Evolutionary conservation across 2,888 invertebrate species (phyloP), one percentile per base, ranked within the genome.

Genomic region (Apodemia duryi): DNA sequence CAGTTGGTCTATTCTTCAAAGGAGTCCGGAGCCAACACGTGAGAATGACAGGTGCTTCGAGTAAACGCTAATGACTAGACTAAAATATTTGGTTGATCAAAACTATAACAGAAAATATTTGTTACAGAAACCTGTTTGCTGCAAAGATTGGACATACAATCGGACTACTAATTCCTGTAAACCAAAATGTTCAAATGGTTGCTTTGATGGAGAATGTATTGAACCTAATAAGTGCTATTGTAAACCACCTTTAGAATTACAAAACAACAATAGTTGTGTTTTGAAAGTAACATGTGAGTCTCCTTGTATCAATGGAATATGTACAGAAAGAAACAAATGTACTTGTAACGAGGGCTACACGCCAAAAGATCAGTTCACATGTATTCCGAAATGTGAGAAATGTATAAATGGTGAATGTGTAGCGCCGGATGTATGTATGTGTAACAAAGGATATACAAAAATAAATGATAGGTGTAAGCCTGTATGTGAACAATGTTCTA

Each of bases 371-470:
- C 71, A 69, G 66, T 28, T 60, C 0, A 70, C 68, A 10, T 78
- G 77, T 49, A 64, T 64, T 6, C 74, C 72, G 1, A 61, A 66
- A 35, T 79, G 79, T 63, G 75, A 73, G 0, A 71, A 72, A 13
- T 87, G 87, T 65, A 70, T 72, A 1, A 85, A 88, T 68, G 82
- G 87, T 1, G 71, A 71, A 1, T 92, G 93, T 67, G 70, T 77
- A 2, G 83, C 77, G 0, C 87, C 87, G 0, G 75, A 85, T 1
- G 72, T 74, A 21, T 92, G 89, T 66, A 70, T 73, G 7, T 82
- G 82, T 65, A 65, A 69, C 2, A 64, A 66, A 4, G 80, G 75
- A 0, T 77, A 77, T 63, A 29, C 65, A 13, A 68, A 65, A 60
- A 62, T 60, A 69, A 69, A 65, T 60, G 69, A 63, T 2, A 61